Conservation (phyloP, 2,888 invertebrate genomes). For the Ornithoptera priamus region DNA sequence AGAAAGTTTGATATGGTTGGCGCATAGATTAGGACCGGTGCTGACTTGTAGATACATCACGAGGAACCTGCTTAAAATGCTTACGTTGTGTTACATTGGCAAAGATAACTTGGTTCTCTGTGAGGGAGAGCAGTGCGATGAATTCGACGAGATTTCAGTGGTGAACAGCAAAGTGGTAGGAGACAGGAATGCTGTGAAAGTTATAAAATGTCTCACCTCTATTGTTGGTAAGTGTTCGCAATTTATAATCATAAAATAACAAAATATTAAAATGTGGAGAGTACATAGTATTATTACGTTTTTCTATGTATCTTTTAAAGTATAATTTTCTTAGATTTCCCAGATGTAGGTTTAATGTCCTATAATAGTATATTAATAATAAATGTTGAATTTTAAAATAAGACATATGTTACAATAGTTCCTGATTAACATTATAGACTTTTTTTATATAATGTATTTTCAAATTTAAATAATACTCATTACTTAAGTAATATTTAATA, state of each 20-base stretch:
- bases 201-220: slow-evolving; percentile 93
- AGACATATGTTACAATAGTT: too few relatives aligned
- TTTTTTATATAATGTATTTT: too few relatives aligned
- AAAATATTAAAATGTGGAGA: background rate
- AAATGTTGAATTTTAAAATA: too few relatives aligned
- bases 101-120: slow-evolving; percentile 84
- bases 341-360: too few relatives aligned
- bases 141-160: slow-evolving; percentile 82
- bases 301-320: too few relatives aligned
- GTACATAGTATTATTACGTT: too few relatives aligned
- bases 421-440: too few relatives aligned
- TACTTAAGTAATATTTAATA: too few relatives aligned
- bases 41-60: slow-evolving; percentile 94
- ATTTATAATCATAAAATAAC: background rate
- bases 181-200: slow-evolving; percentile 90
- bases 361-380: too few relatives aligned
- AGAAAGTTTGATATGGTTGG: slow-evolving; percentile 94
- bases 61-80: slow-evolving; percentile 94
- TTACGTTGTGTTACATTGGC: slow-evolving; percentile 95
- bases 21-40: slow-evolving; percentile 96
- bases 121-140: slow-evolving; percentile 64
- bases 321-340: too few relatives aligned
- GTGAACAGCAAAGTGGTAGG: slow-evolving; percentile 84
- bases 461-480: too few relatives aligned
- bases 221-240: slow-evolving; percentile 84